These are phyloP conservation scores for Papilio helenus DNA, from an alignment of 1,140 invertebrate genomes.

Conservation along the genomic window DNA sequence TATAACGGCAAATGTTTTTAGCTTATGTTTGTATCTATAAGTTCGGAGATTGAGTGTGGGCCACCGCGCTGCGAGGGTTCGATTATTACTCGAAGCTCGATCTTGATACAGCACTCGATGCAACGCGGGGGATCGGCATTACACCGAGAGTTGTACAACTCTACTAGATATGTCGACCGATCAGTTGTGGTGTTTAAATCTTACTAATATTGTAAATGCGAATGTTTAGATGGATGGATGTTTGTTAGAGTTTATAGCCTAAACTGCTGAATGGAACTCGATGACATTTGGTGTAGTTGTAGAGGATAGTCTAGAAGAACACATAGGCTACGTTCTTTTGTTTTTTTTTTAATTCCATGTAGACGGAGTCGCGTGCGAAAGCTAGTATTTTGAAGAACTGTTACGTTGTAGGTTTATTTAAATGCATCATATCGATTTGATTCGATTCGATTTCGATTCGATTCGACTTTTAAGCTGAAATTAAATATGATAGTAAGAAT, in stretches of 20 bases:
- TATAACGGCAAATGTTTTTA: conserved; percentile 43
- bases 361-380: too few species aligned
- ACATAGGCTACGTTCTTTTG: too few species aligned
- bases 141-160: conserved; percentile 52
- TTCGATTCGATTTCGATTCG: too few species aligned
- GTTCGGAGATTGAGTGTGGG: conserved; percentile 75
- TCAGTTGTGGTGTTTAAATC: conserved; percentile 43
- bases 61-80: conserved; percentile 69
- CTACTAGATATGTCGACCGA: conserved; percentile 62
- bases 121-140: conserved; percentile 68
- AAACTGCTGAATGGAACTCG: too few species aligned
- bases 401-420: neutral
- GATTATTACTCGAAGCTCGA: conserved; percentile 76
- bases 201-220: too few species aligned
- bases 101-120: conserved; percentile 76
- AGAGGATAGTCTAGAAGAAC: too few species aligned
- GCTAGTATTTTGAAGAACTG: neutral
- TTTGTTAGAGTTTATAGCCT: too few species aligned
- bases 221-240: too few species aligned
- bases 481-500: neutral
- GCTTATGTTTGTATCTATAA: conserved; percentile 55
- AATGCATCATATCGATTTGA: neutral
- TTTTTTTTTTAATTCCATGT: too few species aligned
- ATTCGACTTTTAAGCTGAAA: neutral
- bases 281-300: too few species aligned